Base-by-base conservation (phyloP, 1,140 invertebrate genomes). In the Neotoxoptera formosana region DNA sequence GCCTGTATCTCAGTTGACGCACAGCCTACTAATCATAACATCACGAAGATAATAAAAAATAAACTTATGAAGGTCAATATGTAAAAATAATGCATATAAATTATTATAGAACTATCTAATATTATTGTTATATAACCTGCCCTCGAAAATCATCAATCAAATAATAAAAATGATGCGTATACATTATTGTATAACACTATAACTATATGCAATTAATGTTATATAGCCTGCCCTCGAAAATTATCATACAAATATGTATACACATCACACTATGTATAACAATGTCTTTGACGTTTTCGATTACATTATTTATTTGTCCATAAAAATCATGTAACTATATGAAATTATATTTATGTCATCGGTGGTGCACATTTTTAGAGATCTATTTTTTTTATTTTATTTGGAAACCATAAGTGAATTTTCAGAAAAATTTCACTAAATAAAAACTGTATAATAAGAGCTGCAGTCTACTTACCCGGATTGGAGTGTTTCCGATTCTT, bases 261-360 rank as follows among this genome's bases (percentile, higher is more conserved):
- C 20, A 51, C 51, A 51, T 20, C 21, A 53, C 20, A 53, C 20
- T 53, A 53, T 53, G 21, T 7, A 53, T 34, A 76, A 76, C 6
- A 76, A 76, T 76, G n/a, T 76, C 14, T 30, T 76, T 30, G 21
- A 76, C 60, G 14, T n/a, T 76, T n/a, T 30, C 30, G 60, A n/a
- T 76, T 76, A n/a, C 60, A 67, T 67, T 14, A 67, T 76, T 76
- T 76, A n/a, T 76, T 76, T 76, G 60, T 76, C 60, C 60, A 76
- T 67, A 30, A 0, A n/a, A 67, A 14, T n/a, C 4, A 7, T 20
- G 30, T n/a, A n/a, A 76, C 60, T 76, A 76, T 76, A 76, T n/a
- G 14, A 76, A 76, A 76, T 76, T 17, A 76, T 14, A 76, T 76
- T n/a, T n/a, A 4, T 67, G 7, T 17, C 6, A 30, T n/a, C 25